A percentile compares a stretch with the other conserved stretches of the same genome.
These are phyloP conservation scores for Aleiodes leptofemur DNA, from an alignment of 2,888 invertebrate species.

Conservation along the genomic window DNA sequence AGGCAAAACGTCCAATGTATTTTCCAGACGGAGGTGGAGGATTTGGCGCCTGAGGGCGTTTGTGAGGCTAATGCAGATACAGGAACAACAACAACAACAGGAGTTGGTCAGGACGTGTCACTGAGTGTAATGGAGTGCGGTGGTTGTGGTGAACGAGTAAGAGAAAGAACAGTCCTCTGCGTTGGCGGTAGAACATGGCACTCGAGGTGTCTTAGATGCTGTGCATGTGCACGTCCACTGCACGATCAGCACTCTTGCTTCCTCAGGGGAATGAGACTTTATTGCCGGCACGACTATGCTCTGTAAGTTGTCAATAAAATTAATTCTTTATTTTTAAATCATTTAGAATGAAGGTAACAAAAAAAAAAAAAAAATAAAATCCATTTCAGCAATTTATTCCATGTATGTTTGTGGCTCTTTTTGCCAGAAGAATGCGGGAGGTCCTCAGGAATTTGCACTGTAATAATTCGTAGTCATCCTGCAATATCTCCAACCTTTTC, in stretches of 20 bases:
- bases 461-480: conserved; percentile 64
- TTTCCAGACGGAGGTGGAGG: conserved; percentile 69
- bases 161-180: conserved; percentile 71
- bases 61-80: conserved; percentile 64
- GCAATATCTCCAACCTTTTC: background rate
- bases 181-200: conserved; percentile 96
- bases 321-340: conserved; percentile 14
- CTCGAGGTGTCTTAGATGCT: conserved; percentile 92
- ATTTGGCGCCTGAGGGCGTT: conserved; percentile 63
- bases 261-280: conserved; percentile 92
- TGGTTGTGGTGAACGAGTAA: conserved; percentile 72
- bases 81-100: conserved; percentile 55
- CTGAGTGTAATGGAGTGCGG: conserved; percentile 81
- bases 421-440: conserved; percentile 63
- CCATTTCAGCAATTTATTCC: background rate
- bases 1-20: background rate
- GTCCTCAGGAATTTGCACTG: conserved; percentile 71
- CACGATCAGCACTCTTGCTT: conserved; percentile 96
- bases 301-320: conserved; percentile 85
- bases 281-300: conserved; percentile 96
- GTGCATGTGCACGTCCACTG: conserved; percentile 91
- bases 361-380: background rate
- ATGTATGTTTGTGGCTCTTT: background rate
- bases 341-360: conserved; percentile 2
- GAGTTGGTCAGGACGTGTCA: conserved; percentile 85